phyloP scores from a whole-genome alignment of 37 sponge, comb jelly and placozoan genomes.

The Halichondria panicea region DNA sequence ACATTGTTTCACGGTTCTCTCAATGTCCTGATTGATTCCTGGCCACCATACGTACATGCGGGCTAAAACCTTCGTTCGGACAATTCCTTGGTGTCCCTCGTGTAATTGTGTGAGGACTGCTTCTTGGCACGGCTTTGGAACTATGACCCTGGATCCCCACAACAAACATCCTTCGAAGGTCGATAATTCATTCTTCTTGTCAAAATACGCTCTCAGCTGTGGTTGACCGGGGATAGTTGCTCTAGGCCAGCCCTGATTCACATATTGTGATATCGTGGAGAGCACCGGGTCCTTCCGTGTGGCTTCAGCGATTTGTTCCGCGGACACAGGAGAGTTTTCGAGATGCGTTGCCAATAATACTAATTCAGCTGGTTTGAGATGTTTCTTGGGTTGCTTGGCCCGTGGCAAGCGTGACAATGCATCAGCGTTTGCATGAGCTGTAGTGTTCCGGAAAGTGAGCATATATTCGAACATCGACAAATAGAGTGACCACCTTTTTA shows the following conservation, averaged over 20 bases:
- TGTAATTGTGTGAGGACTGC: too few relatives aligned
- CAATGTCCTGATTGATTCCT: too few relatives aligned
- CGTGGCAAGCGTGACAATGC: constrained; percentile 1
- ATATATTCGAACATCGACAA: constrained; percentile 3
- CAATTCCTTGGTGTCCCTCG: too few relatives aligned
- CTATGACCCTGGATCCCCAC: too few relatives aligned
- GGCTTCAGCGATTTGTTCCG: background rate
- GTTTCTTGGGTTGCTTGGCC: background rate
- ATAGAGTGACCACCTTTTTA: constrained; percentile 8
- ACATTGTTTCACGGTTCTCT: too few relatives aligned
- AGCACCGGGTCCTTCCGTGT: background rate
- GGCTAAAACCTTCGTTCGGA: too few relatives aligned
- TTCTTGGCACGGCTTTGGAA: too few relatives aligned
- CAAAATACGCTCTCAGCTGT: background rate
- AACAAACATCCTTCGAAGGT: background rate
- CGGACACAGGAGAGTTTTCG: background rate
- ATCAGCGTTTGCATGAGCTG: constrained; percentile 24
- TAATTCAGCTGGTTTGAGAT: background rate
- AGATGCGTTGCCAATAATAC: background rate
- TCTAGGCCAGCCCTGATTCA: constrained; percentile 8
- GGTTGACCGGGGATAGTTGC: too few relatives aligned
- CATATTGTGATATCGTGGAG: background rate
- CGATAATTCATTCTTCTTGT: background rate
- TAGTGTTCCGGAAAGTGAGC: background rate
- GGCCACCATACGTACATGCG: too few relatives aligned